Percentiles rank a stretch among this genome's conserved stretches.
Evolutionary conservation across 2,888 invertebrate genomes (phyloP).

Genomic region (Aphidius colemani): DNA sequence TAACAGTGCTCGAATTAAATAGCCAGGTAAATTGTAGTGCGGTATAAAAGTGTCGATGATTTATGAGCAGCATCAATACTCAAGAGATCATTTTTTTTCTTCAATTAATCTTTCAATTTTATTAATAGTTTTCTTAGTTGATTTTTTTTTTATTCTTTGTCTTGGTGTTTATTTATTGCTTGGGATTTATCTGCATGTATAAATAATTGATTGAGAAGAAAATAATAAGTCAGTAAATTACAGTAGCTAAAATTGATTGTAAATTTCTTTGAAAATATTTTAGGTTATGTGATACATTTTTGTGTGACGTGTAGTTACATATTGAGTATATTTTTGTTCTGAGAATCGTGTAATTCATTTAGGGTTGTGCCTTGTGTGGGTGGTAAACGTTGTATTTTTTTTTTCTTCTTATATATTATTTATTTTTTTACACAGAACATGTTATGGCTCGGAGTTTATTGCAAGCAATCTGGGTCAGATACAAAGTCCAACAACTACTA

Average conservation of each 20-base stretch:
- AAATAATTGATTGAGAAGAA: background rate
- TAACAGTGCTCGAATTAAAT: slow-evolving; percentile 27
- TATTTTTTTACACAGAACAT: slow-evolving; percentile 20
- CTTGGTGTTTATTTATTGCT: background rate
- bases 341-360: too few species aligned
- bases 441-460: slow-evolving; percentile 44
- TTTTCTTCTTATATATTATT: too few species aligned
- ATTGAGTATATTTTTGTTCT: too few species aligned
- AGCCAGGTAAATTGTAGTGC: slow-evolving; percentile 18
- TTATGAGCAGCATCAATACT: background rate
- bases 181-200: background rate
- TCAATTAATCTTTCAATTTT: background rate
- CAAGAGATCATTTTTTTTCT: background rate
- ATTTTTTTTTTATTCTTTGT: background rate
- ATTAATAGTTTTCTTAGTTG: slow-evolving; percentile 2
- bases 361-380: too few species aligned
- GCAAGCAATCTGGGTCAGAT: slow-evolving; percentile 45
- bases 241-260: too few species aligned
- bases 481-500: background rate
- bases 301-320: too few species aligned
- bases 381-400: too few species aligned
- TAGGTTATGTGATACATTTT: too few species aligned
- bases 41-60: too few species aligned
- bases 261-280: too few species aligned
- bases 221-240: too few species aligned